Percentiles rank a stretch among this genome's conserved stretches.
Conservation (phyloP, 2,888 invertebrate genomes). For the Flexamia atlantica region DNA sequence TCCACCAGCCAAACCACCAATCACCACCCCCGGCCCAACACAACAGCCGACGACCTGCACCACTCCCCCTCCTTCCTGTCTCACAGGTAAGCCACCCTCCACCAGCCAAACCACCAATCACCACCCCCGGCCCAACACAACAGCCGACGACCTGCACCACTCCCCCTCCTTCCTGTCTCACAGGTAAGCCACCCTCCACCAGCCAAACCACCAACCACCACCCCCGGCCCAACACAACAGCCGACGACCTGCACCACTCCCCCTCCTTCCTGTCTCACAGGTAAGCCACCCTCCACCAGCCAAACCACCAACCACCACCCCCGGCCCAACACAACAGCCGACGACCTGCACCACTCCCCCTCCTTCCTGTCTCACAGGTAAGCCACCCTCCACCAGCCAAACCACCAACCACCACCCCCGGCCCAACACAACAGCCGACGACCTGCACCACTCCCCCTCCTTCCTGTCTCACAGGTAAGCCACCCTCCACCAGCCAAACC, state of each 20-base stretch:
- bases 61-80: constrained; percentile 4
- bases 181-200: too few species aligned
- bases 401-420: too few species aligned
- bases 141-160: neutral
- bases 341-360: constrained; percentile 2
- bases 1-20: too few species aligned
- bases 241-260: neutral
- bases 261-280: constrained; percentile 22
- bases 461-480: constrained; percentile 35
- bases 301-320: too few species aligned
- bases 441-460: neutral
- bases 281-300: too few species aligned
- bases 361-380: constrained; percentile 33
- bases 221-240: neutral
- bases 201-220: too few species aligned
- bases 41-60: neutral
- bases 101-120: too few species aligned
- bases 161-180: constrained; percentile 13
- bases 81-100: too few species aligned
- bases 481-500: too few species aligned
- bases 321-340: neutral
- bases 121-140: neutral
- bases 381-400: too few species aligned
- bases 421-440: neutral
- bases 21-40: neutral